Conservation (phyloP, 2,888 invertebrate genomes). For the Athalia cordata region DNA sequence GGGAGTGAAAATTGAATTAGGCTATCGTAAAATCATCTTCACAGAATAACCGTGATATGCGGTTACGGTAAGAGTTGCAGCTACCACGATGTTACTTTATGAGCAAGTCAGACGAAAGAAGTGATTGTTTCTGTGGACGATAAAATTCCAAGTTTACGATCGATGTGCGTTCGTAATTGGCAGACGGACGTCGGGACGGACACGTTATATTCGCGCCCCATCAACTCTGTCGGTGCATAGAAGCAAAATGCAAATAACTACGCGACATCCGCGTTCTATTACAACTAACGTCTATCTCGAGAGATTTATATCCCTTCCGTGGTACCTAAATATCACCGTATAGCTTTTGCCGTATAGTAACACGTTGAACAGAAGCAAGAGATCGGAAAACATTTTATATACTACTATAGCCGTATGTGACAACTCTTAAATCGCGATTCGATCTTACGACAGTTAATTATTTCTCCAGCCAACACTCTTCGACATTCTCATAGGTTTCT, state of each 20-base stretch:
- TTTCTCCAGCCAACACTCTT: neutral
- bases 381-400: neutral
- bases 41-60: neutral
- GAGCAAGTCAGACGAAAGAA: neutral
- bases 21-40: neutral
- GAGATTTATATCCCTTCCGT: constrained; percentile 22
- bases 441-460: constrained; percentile 21
- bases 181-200: constrained; percentile 15
- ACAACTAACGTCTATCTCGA: constrained; percentile 27
- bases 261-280: constrained; percentile 36
- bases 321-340: constrained; percentile 5
- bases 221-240: constrained; percentile 14
- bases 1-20: too few species aligned
- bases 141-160: constrained; percentile 41
- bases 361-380: neutral
- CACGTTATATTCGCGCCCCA: constrained; percentile 19
- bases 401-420: neutral
- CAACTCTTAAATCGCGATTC: constrained; percentile 5
- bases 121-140: constrained; percentile 25
- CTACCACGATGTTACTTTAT: neutral
- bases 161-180: constrained; percentile 40
- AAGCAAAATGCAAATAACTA: constrained; percentile 33
- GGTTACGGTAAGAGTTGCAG: neutral
- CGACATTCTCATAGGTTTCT: too few species aligned
- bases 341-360: neutral